A percentile compares a stretch with the other conserved stretches of the same genome.
Evolutionary conservation across 1,140 invertebrate genomes (phyloP).

Genomic region (Aphelenchoides fujianensis): DNA sequence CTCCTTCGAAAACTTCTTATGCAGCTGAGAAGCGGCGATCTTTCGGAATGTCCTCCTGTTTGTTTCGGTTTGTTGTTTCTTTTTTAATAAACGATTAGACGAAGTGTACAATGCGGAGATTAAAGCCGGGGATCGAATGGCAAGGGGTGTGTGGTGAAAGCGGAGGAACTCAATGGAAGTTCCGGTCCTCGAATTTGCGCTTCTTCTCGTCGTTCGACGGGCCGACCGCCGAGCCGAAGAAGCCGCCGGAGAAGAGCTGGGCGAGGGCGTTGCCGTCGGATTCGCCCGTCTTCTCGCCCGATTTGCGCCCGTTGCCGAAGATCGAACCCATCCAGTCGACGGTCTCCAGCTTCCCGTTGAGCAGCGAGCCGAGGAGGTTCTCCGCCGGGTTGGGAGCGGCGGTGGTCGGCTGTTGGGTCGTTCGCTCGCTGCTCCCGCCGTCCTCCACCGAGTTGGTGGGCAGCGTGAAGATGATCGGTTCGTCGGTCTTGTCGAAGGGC

Average conservation of each 20-base stretch:
- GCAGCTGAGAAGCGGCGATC: no score
- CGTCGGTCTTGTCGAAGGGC: background rate
- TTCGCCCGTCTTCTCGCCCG: background rate
- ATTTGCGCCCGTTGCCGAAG: background rate
- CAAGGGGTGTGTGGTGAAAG: no score
- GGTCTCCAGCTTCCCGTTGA: background rate
- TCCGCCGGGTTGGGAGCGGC: background rate
- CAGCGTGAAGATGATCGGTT: conserved; percentile 4
- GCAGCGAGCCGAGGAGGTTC: background rate
- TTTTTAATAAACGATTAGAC: no score
- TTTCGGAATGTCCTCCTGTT: no score
- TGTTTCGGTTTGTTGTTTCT: no score
- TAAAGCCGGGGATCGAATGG: no score
- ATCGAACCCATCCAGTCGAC: conserved; percentile 10
- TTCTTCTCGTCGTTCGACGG: background rate
- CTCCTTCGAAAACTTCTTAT: no score
- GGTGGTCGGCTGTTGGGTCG: background rate
- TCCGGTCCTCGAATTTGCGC: background rate
- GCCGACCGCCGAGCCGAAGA: background rate
- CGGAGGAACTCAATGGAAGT: conserved; percentile 8
- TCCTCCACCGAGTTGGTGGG: background rate
- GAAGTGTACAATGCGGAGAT: no score
- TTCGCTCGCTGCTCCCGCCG: background rate
- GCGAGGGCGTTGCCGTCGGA: background rate
- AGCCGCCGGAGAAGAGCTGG: background rate